Evolutionary conservation across 1,140 invertebrate species (phyloP).

Genomic region (Hypothenemus hampei): DNA sequence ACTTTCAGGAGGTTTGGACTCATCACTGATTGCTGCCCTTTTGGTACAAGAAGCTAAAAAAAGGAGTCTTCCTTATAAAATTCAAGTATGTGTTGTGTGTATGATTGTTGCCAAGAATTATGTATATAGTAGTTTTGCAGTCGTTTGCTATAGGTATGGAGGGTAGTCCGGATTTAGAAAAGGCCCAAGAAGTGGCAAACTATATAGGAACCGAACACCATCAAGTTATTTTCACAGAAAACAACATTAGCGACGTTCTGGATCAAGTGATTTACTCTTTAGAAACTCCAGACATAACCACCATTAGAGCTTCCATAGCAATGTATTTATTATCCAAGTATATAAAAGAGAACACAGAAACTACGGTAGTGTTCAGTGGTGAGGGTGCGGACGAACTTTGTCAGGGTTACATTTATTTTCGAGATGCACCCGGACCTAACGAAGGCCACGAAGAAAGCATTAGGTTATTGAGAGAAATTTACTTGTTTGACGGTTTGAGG

Average conservation of each 20-base stretch:
- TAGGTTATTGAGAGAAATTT: conserved; percentile 65
- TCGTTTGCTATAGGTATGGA: conserved; percentile 87
- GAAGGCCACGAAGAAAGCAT: conserved; percentile 74
- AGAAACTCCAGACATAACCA: conserved; percentile 88
- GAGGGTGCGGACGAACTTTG: conserved; percentile 89
- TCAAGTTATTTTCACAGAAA: conserved; percentile 74
- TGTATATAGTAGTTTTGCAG: conserved; percentile 45
- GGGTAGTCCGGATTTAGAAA: conserved; percentile 76
- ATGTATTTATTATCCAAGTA: conserved; percentile 70
- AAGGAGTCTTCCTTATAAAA: conserved; percentile 59
- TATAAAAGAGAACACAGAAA: conserved; percentile 62
- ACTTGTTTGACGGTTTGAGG: conserved; percentile 80
- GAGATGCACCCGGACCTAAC: conserved; percentile 68
- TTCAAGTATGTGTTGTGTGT: conserved; percentile 50
- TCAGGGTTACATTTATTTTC: conserved; percentile 87
- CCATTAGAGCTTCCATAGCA: conserved; percentile 74
- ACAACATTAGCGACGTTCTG: conserved; percentile 69
- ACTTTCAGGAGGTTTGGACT: conserved; percentile 82
- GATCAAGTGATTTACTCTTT: conserved; percentile 80
- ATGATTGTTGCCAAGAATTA: not conserved
- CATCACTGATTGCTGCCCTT: conserved; percentile 77
- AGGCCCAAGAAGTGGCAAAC: conserved; percentile 78
- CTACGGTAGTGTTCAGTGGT: conserved; percentile 78
- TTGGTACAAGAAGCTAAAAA: conserved; percentile 63
- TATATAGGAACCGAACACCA: conserved; percentile 83